Evolutionary conservation across 2,797 vertebrate species (phyloP).

Genomic region (Chloroceryle amazona): DNA sequence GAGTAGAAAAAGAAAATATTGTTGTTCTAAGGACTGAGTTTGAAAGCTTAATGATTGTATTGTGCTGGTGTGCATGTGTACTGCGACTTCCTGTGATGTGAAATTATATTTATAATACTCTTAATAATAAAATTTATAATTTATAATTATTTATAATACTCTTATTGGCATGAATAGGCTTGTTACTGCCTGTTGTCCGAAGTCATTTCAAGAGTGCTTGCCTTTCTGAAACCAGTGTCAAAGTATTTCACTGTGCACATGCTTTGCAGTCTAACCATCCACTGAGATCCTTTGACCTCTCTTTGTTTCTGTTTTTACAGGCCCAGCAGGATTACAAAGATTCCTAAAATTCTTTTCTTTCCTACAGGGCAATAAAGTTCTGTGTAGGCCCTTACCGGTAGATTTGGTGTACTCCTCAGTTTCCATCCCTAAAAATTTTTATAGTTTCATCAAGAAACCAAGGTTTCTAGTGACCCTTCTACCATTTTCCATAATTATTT

Average conservation of each 20-base stretch:
- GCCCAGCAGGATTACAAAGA: conserved; percentile 64
- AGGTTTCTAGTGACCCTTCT: not conserved
- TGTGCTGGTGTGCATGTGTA: not conserved
- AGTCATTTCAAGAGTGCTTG: not conserved
- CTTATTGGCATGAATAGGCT: not conserved
- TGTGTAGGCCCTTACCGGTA: not conserved
- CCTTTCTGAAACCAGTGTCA: not conserved
- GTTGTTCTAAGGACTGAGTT: not conserved
- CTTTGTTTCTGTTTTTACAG: conserved; percentile 64
- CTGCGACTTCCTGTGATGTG: not conserved
- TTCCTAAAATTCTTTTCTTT: conserved; percentile 68
- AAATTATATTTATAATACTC: not conserved
- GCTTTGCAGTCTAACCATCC: conserved; percentile 11
- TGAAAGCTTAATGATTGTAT: not conserved
- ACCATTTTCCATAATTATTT: not conserved
- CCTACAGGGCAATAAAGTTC: conserved; percentile 1
- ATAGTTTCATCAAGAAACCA: not conserved
- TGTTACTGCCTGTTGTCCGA: not conserved
- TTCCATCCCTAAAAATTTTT: not conserved
- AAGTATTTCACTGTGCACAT: not conserved
- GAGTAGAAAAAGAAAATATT: not conserved
- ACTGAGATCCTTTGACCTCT: conserved; percentile 48
- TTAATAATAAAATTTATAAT: not conserved
- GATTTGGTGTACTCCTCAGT: conserved; percentile 8
- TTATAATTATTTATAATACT: not conserved